These are phyloP conservation scores for Antheraea assamensis DNA, from an alignment of 2,888 invertebrate species.

Conservation along the genomic window DNA sequence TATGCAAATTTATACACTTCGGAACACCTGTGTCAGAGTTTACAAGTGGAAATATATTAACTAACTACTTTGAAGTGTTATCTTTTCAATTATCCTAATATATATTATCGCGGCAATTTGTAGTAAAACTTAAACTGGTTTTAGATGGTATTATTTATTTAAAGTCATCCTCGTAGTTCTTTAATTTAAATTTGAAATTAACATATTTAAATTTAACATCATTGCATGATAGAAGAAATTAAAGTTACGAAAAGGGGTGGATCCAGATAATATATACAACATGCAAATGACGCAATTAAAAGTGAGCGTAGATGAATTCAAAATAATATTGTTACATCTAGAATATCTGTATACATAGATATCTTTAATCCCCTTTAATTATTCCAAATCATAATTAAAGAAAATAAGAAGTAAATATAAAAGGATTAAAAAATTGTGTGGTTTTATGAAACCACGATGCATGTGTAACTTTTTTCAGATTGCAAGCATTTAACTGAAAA, in stretches of 20 bases:
- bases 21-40: slow-evolving; percentile 33
- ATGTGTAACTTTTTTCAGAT: no score
- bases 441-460: no score
- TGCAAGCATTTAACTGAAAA: no score
- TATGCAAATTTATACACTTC: slow-evolving; percentile 40
- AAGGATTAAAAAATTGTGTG: neutral
- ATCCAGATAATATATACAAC: no score
- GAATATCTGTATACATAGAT: neutral
- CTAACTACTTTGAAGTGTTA: neutral
- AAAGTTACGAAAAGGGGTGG: no score
- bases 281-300: neutral
- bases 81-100: neutral
- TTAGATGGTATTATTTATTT: neutral
- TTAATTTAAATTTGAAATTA: no score
- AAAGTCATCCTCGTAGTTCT: slow-evolving; percentile 6
- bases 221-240: no score
- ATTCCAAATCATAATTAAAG: neutral
- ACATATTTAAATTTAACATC: no score
- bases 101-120: neutral
- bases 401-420: no score
- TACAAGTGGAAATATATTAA: slow-evolving; percentile 9
- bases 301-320: neutral
- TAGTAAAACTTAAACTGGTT: neutral
- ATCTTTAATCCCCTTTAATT: neutral
- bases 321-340: neutral